phyloP scores from a whole-genome alignment of 2,113 vertebrate species.

The Oryctolagus cuniculus region mOryCun1.1 NC_091448.1:46858501-46859000 shows the following conservation, averaged over 20 bases:
- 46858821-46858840: not conserved
- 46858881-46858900: not conserved
- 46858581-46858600: no score
- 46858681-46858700: not conserved
- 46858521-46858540: no score
- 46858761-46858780: no score
- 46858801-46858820: not conserved
- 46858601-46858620: no score
- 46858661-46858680: not conserved
- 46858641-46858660: no score
- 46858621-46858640: no score
- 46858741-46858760: no score
- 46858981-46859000: not conserved
- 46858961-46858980: not conserved
- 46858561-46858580: no score
- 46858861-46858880: not conserved
- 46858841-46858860: not conserved
- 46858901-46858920: no score
- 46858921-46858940: not conserved
- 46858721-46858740: no score
- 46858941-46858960: not conserved
- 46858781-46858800: no score
- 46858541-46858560: no score
- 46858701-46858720: not conserved
- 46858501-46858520: rapidly evolving